Base-by-base conservation (phyloP, 2,888 invertebrate species). In the Megaustenia siamemsis region DNA sequence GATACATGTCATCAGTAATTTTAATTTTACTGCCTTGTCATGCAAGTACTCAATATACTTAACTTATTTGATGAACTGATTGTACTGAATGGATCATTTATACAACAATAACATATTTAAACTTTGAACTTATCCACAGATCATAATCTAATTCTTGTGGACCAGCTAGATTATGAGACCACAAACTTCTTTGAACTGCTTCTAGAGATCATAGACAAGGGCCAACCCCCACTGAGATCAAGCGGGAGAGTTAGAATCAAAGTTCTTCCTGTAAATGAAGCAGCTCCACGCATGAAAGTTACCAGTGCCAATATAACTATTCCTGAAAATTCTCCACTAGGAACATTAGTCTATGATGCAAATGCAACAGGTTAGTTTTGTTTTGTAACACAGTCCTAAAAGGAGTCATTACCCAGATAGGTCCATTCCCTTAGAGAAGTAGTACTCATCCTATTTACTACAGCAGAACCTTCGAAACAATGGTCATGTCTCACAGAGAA, bases 101-200 rank as follows among this genome's bases (percentile, higher is more conserved):
- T n/a, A n/a, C n/a, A n/a, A n/a, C n/a, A n/a, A n/a, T n/a, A n/a
- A n/a, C n/a, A n/a, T n/a, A n/a, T n/a, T n/a, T n/a, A n/a, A n/a
- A 10, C 21, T 18, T 73, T 43, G 45, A 45, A 5, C 86, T 73
- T 84, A 49, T 32, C 38, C 82, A 45, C 78, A 75, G 87, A 83
- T 35, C 77, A 68, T 53, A 69, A 86, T 38, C 60, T 88, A 24
- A 60, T 86, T 1, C 78, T 87, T 43, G 71, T 32, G 21, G 63
- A 66, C 0, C 73, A 66, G 0, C 87, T 92, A 28, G 90, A 92
- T 79, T 92, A 89, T 84, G 92, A 92, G 77, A 87, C 88, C 8
- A 86, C 87, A 8, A 81, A 86, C 4, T 86, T 76, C 32, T 90
- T 91, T 82, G 82, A 78, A 12, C 83, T 90, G 28, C 76, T 86